Conservation (phyloP, 2,797 vertebrate species). For the Crenichthys baileyi region DNA sequence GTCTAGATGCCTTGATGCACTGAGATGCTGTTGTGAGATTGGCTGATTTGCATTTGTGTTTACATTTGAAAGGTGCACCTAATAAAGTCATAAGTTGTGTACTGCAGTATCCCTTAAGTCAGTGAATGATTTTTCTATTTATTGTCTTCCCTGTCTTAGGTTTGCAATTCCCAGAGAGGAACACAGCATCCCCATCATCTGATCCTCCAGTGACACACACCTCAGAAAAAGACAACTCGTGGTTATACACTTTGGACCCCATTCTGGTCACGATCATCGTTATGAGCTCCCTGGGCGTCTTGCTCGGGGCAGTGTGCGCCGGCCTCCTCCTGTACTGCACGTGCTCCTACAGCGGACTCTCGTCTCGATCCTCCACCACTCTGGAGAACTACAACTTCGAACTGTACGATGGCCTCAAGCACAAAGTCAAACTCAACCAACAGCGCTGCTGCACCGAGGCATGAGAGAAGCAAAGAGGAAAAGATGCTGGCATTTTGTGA, state of each 20-base stretch:
- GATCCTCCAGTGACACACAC: constrained; percentile 84
- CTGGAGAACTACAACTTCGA: constrained; percentile 99
- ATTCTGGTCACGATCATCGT: constrained; percentile 99
- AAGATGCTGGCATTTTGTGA: constrained; percentile 22
- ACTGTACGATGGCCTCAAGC: constrained; percentile 97
- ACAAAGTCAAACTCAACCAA: constrained; percentile 99
- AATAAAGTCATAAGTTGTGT: neutral
- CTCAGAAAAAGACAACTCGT: constrained; percentile 92
- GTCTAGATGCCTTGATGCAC: neutral
- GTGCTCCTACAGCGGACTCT: constrained; percentile 92
- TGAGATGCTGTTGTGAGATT: neutral
- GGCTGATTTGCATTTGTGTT: neutral
- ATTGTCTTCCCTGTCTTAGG: constrained; percentile 65
- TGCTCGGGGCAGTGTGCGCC: constrained; percentile 93
- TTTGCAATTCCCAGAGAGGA: constrained; percentile 81
- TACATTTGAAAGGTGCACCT: neutral
- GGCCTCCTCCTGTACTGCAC: constrained; percentile 98
- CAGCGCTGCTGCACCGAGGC: constrained; percentile 94
- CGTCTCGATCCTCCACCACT: constrained; percentile 93
- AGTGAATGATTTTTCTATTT: constrained; percentile 6
- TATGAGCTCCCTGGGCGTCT: constrained; percentile 95
- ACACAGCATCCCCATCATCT: constrained; percentile 83
- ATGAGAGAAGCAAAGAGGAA: constrained; percentile 37
- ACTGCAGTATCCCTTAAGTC: neutral
- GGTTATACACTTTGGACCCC: constrained; percentile 95